Base-by-base conservation (phyloP, 1,140 invertebrate genomes). In the Meteorus sp. region DNA sequence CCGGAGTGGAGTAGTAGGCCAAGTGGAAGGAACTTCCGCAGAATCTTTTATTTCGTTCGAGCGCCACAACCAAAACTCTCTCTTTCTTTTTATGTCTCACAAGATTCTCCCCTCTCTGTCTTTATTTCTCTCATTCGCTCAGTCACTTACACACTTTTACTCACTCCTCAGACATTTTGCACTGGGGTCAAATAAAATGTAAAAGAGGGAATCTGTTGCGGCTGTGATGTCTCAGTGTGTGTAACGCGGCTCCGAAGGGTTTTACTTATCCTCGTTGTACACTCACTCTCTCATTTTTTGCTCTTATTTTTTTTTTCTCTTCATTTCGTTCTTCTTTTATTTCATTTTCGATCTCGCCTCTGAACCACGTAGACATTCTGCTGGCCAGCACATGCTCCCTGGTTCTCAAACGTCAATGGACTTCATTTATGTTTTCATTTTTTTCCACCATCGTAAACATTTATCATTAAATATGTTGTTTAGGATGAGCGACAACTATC, bases 1-100 rank as follows among this genome's bases (percentile, higher is more conserved):
- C 66, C 41, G 62, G 66, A 75, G 68, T 74, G 69, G 74, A 76
- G 73, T 75, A 76, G 73, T 76, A 75, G 74, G 74, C 74, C 74
- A 76, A 75, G 70, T 74, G 72, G 73, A 74, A 73, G 71, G 64
- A 74, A 70, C 63, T 71, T 71, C 63, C 66, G 47, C 33, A 39
- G 50, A 59, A 66, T 58, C 65, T 72, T 69, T 72, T 71, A 71
- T 72, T 72, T 71, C 68, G 59, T 68, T 69, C 59, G 50, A 59
- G 51, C 61, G 62, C 63, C 63, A 64, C 67, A 63, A 72, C 67
- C 69, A 50, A n/a, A 58, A 59, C 56, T 57, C 45, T 29, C 45
- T 56, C 54, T 48, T 50, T 48, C 31, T 57, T 47, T 43, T 29
- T 27, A 35, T 58, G 29, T 6, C n/a, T 27, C 53, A 31, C 53